Conservation (phyloP, 2,113 vertebrate genomes). For the Nesospiza acunhae region DNA sequence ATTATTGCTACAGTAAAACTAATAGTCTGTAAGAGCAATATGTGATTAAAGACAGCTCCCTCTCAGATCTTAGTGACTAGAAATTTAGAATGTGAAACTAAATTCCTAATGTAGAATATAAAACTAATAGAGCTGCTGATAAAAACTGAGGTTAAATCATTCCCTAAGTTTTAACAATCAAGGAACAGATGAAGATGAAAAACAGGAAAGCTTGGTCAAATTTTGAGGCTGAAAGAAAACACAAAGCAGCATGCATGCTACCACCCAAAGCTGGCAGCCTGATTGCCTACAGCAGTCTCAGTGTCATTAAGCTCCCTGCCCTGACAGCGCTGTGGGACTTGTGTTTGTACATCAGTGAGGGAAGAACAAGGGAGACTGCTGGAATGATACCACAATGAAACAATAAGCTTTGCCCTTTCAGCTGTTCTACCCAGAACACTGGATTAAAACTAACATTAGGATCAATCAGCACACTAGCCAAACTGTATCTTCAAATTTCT, state of each 20-base stretch:
- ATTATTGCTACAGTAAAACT: conserved; percentile 44
- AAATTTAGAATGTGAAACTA: neutral
- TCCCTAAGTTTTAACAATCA: neutral
- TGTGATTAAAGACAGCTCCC: neutral
- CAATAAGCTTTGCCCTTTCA: neutral
- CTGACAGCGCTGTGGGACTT: neutral
- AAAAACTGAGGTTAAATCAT: neutral
- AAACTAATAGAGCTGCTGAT: neutral
- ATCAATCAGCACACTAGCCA: neutral
- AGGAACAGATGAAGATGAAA: neutral
- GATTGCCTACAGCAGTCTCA: neutral
- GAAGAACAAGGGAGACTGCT: neutral
- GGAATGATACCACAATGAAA: neutral
- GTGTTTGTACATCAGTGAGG: neutral
- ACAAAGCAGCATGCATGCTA: neutral
- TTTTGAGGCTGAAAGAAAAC: neutral
- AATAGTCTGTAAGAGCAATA: neutral
- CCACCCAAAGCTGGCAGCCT: neutral
- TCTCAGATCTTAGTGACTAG: neutral
- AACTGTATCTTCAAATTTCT: neutral
- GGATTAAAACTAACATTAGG: neutral
- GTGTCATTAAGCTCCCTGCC: neutral
- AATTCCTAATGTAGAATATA: neutral
- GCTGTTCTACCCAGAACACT: neutral
- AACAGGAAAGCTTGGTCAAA: neutral